Conservation (phyloP, 2,113 vertebrate genomes). For the Chelonoidis abingdonii region DNA sequence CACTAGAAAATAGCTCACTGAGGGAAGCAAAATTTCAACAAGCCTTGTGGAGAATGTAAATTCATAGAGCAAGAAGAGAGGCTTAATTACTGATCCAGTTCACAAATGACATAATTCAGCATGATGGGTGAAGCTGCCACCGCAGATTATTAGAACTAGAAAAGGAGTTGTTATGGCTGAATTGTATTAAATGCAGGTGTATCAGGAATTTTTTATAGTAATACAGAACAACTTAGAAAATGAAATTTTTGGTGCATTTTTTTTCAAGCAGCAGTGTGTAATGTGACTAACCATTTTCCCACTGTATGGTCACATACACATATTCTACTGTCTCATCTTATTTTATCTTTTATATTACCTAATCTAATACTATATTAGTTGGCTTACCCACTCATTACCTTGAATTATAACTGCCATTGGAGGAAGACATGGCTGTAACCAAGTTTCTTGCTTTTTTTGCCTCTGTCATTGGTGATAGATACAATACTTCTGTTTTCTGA, state of each 20-base stretch:
- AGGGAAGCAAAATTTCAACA: neutral
- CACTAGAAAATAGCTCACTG: neutral
- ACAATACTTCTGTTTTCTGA: slow-evolving; percentile 40
- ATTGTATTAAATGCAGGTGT: too few species aligned
- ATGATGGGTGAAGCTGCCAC: neutral
- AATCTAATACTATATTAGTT: neutral
- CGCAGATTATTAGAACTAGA: neutral
- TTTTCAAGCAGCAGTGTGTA: neutral
- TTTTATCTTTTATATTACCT: neutral
- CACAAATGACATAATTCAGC: neutral
- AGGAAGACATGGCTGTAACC: neutral
- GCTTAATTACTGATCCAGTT: neutral
- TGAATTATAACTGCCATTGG: neutral
- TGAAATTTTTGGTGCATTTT: neutral
- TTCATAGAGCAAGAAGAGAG: neutral
- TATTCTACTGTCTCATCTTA: neutral
- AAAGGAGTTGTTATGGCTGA: neutral
- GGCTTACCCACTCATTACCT: neutral
- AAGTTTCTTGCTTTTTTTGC: neutral
- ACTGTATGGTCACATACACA: neutral
- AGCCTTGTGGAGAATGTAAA: neutral
- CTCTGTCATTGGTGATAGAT: neutral
- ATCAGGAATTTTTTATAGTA: neutral
- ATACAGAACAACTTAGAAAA: neutral
- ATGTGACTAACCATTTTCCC: neutral